A percentile compares a stretch with the other conserved stretches of the same genome.
Evolutionary conservation across 2,888 invertebrate species (phyloP).

Genomic region (Dicyrtoma fusca): DNA sequence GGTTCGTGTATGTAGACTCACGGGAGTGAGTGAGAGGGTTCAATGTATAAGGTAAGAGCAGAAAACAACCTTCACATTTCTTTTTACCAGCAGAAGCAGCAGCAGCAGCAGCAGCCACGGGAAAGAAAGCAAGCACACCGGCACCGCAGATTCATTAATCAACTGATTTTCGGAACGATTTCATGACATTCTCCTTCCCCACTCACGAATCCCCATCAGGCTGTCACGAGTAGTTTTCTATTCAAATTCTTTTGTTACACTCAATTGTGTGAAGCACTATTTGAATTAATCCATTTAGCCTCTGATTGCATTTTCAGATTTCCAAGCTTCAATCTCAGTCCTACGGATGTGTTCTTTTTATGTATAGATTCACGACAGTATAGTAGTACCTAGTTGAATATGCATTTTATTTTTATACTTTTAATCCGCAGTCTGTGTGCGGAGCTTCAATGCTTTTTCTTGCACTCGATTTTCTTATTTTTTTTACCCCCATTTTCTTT

Average conservation of each 20-base stretch:
- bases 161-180: constrained; percentile 36
- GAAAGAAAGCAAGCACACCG: constrained; percentile 12
- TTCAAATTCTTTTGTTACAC: constrained; percentile 27
- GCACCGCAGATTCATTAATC: constrained; percentile 37
- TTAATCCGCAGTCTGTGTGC: no score
- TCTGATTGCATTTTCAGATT: background rate
- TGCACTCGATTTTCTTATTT: no score
- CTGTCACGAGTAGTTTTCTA: constrained; percentile 29
- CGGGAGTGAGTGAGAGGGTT: background rate
- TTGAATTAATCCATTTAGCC: constrained; percentile 27
- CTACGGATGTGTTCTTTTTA: background rate
- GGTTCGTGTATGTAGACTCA: no score
- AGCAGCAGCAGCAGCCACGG: background rate
- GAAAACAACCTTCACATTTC: constrained; percentile 1
- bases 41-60: background rate
- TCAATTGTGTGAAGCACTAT: constrained; percentile 7
- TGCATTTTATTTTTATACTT: no score
- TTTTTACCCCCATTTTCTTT: no score
- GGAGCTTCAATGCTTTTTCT: no score
- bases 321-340: background rate
- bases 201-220: constrained; percentile 28
- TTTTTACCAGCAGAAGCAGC: background rate
- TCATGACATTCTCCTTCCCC: constrained; percentile 37
- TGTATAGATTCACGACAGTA: no score
- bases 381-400: no score